Conservation (phyloP, 2,888 invertebrate species). For the Notocelia uddmanniana region DNA sequence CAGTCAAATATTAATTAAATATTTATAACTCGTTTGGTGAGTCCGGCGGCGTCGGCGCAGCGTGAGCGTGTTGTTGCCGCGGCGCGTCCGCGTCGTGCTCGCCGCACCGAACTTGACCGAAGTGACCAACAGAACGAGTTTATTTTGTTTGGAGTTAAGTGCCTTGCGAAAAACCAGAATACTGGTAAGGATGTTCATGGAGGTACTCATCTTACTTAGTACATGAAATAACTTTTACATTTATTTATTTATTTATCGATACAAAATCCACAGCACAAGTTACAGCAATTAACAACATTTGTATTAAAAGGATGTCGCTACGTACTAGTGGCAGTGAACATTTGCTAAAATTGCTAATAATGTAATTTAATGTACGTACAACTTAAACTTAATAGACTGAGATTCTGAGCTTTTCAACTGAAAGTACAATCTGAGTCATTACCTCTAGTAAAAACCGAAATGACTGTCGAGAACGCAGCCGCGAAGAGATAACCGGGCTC, state of each 20-base stretch:
- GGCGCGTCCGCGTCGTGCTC: constrained; percentile 53
- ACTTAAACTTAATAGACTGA: neutral
- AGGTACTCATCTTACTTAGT: neutral
- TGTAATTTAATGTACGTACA: neutral
- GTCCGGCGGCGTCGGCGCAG: constrained; percentile 59
- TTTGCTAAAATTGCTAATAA: too few species aligned
- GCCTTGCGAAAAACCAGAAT: constrained; percentile 7
- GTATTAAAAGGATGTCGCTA: neutral
- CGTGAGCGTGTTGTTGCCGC: constrained; percentile 67
- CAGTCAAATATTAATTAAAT: constrained; percentile 81
- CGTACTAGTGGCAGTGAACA: neutral
- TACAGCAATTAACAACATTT: too few species aligned
- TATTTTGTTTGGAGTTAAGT: constrained; percentile 25
- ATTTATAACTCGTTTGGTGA: constrained; percentile 79
- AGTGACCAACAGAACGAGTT: constrained; percentile 25
- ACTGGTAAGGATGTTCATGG: neutral
- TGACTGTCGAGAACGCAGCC: constrained; percentile 2
- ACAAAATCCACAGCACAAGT: too few species aligned
- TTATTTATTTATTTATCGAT: too few species aligned
- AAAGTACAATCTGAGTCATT: constrained; percentile 7
- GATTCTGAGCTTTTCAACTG: neutral
- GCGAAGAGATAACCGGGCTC: constrained; percentile 8
- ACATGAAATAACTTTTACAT: neutral
- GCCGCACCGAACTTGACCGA: constrained; percentile 3
- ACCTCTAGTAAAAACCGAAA: neutral